Evolutionary conservation across 2,113 vertebrate genomes (phyloP).

Genomic region (Melanerpes aurifrons): DNA sequence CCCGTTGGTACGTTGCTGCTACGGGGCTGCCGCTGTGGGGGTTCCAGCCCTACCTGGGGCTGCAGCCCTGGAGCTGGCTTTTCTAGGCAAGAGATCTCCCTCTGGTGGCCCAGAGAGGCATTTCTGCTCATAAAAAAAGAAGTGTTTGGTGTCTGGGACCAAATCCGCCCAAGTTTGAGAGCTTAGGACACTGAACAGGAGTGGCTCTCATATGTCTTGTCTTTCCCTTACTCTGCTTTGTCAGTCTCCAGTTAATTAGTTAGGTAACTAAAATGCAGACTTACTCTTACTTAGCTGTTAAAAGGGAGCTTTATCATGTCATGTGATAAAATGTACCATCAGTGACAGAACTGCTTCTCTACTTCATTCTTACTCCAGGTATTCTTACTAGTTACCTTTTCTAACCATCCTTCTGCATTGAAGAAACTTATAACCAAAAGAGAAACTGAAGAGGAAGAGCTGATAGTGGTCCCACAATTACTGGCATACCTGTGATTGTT

Average conservation of each 20-base stretch:
- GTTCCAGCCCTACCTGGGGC: background rate
- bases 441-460: background rate
- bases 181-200: background rate
- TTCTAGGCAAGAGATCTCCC: background rate
- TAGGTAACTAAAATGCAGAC: background rate
- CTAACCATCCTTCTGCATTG: background rate
- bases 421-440: background rate
- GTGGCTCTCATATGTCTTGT: background rate
- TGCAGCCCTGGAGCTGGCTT: background rate
- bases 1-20: background rate
- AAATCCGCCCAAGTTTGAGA: background rate
- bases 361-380: background rate
- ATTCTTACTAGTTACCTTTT: background rate
- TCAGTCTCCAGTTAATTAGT: background rate
- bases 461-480: background rate
- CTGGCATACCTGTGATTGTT: background rate
- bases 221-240: background rate
- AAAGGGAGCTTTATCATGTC: background rate
- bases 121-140: background rate
- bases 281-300: background rate
- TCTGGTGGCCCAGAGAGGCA: background rate
- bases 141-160: fast-evolving
- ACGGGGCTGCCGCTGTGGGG: background rate
- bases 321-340: fast-evolving
- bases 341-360: background rate